Evolutionary conservation across 2,888 invertebrate species (phyloP).

Genomic region (Melanargia galathea): DNA sequence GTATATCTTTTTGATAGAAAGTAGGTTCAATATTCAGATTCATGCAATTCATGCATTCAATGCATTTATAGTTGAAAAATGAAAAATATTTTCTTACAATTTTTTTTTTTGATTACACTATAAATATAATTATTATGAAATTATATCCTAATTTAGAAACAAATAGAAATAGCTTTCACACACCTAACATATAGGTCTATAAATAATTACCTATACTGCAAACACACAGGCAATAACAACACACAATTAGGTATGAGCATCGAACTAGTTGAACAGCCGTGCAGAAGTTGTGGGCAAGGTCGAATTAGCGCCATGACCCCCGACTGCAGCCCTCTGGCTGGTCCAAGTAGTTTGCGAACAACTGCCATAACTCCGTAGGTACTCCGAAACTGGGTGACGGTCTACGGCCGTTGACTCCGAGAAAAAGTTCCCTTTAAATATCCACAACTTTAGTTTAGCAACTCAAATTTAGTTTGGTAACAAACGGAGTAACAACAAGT

Average conservation of each 20-base stretch:
- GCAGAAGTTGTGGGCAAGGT: constrained; percentile 76
- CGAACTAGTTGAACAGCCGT: constrained; percentile 47
- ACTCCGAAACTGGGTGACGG: constrained; percentile 82
- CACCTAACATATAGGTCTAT: too few relatives aligned
- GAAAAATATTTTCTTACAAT: too few relatives aligned
- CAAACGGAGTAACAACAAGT: constrained; percentile 80
- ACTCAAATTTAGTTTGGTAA: constrained; percentile 82
- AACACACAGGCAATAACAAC: constrained; percentile 32
- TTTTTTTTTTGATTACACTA: too few relatives aligned
- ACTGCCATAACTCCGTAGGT: constrained; percentile 81
- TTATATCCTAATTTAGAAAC: too few relatives aligned
- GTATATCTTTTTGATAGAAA: too few relatives aligned
- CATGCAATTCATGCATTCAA: too few relatives aligned
- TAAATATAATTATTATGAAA: too few relatives aligned
- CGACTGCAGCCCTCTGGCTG: constrained; percentile 73
- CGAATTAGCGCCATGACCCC: constrained; percentile 79
- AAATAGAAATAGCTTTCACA: too few relatives aligned
- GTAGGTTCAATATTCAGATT: too few relatives aligned
- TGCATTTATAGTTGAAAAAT: too few relatives aligned
- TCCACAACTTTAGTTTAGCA: constrained; percentile 81
- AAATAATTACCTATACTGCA: constrained; percentile 10
- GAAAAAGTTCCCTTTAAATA: constrained; percentile 83
- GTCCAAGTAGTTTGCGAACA: constrained; percentile 80
- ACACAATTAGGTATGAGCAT: constrained; percentile 51
- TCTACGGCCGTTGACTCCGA: constrained; percentile 81